Base-by-base conservation (phyloP, 2,797 vertebrate genomes). In the Myotis myotis region DNA sequence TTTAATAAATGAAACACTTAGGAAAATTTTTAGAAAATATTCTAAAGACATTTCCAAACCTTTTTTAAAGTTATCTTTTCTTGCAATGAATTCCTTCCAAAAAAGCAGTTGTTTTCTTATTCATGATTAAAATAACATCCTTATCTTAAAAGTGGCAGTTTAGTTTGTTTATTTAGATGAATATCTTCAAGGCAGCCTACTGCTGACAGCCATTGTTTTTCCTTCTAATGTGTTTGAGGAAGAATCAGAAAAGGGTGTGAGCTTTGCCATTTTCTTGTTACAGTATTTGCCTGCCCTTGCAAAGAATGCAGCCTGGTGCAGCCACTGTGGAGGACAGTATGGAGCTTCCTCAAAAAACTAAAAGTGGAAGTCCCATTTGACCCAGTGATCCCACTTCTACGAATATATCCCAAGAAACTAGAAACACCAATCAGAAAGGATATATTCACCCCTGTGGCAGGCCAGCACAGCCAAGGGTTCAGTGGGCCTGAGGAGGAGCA, bases 51-150 rank as follows among this genome's bases (percentile, higher is more conserved):
- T 51, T 88, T 57, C n/a, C 23, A 70, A 87, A 41, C 2, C 38
- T 62, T 71, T 96, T 83, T 91, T 55, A 55, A 93, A 70, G 60
- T 64, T 49, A 70, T 41, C 49, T 82, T 89, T 87, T 47, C 38
- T 64, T 66, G 28, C 47, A n/a, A 51, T 62, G 38, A 51, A 19
- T 82, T 64, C 8, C 44, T 94, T 91, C 72, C 2, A 6, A 38
- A 94, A 95, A 28, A 13, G 19, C 0, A 13, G 13, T 22, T 68
- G 23, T 70, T 94, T 91, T 81, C 19, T 64, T 53, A 68, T 44
- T 23, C 55, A 47, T 19, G 93, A 62, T 62, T 88, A 85, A 94
- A 91, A 78, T 81, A 51, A 19, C 25, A 3, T 36, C 13, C 33
- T 91, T 85, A 64, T 51, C 82, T 87, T 23, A 17, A 30, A 86